phyloP scores from a whole-genome alignment of 1,140 invertebrate genomes.

The Arctopsyche grandis region DNA sequence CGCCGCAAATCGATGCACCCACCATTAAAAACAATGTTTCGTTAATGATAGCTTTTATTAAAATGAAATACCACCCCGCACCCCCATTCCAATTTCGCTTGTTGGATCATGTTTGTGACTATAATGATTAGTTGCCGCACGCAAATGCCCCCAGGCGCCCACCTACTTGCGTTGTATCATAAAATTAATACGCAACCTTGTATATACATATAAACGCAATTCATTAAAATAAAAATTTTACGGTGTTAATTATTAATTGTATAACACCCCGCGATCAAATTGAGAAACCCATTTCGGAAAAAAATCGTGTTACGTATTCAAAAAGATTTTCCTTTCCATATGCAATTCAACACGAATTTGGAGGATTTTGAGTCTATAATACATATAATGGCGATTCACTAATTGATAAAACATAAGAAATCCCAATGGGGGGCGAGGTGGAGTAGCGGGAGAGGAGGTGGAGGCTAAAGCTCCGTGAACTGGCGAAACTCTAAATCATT shows the following conservation, averaged over 20 bases:
- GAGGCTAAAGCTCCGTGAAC: neutral
- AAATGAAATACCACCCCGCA: constrained; percentile 46
- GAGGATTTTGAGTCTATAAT: neutral
- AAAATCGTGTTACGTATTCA: too few species aligned
- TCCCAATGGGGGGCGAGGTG: neutral
- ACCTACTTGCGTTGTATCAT: neutral
- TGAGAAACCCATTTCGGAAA: too few species aligned
- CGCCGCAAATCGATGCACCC: constrained; percentile 29
- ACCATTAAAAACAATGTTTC: constrained; percentile 39
- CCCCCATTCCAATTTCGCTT: neutral
- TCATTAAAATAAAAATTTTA: neutral
- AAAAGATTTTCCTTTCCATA: neutral
- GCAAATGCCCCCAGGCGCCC: constrained; percentile 35
- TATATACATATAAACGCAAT: neutral
- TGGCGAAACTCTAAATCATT: constrained; percentile 29
- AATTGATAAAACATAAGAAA: constrained; percentile 22
- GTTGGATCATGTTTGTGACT: constrained; percentile 39
- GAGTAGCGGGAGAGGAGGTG: neutral
- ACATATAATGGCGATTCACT: neutral
- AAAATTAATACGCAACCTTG: neutral
- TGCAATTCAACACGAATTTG: neutral
- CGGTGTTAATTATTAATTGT: neutral
- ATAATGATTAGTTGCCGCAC: constrained; percentile 46
- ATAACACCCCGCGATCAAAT: neutral
- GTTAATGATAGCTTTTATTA: constrained; percentile 52